phyloP scores from a whole-genome alignment of 2,888 invertebrate species.

The Brachyptera putata region DNA sequence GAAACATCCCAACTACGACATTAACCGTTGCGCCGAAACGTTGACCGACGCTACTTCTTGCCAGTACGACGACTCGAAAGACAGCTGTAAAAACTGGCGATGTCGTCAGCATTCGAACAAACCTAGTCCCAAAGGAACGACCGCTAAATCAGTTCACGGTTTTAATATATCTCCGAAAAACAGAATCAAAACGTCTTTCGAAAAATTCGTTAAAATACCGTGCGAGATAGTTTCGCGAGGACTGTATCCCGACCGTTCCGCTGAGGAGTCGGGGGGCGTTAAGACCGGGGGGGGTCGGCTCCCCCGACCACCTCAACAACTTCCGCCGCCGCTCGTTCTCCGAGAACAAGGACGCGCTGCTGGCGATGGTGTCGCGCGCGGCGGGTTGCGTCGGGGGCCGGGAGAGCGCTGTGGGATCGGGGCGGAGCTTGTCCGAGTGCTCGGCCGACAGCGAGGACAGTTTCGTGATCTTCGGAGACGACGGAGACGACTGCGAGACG shows the following conservation, averaged over 20 bases:
- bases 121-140: not conserved
- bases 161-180: not conserved
- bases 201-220: no score
- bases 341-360: not conserved
- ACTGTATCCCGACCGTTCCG: no score
- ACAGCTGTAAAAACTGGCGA: conserved; percentile 5
- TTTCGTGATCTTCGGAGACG: conserved; percentile 36
- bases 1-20: not conserved
- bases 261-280: no score
- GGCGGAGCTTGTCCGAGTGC: conserved; percentile 38
- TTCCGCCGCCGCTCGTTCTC: not conserved
- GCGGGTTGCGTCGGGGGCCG: not conserved
- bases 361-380: not conserved
- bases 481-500: conserved; percentile 19
- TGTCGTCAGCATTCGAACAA: not conserved
- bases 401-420: not conserved
- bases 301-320: no score
- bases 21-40: not conserved
- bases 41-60: no score
- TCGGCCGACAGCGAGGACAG: conserved; percentile 40
- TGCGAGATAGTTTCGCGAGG: no score
- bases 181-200: not conserved
- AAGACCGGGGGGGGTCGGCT: no score
- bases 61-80: not conserved
- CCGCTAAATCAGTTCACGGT: not conserved